A percentile compares a stretch with the other conserved stretches of the same genome.
These are phyloP conservation scores for Microctonus hyperodae DNA, from an alignment of 2,888 invertebrate species.

Conservation along the genomic window DNA sequence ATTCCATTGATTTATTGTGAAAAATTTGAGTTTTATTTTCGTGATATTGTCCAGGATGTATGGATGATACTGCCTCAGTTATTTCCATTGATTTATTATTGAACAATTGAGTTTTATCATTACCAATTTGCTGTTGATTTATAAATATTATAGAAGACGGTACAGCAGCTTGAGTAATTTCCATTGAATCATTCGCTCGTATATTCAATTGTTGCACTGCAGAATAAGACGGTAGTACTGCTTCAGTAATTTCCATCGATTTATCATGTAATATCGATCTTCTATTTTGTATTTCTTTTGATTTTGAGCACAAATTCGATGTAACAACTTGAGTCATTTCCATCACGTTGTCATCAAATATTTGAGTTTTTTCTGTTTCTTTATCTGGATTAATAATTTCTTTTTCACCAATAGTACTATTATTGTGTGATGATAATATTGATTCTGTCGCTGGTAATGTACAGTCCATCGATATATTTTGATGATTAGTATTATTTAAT, in stretches of 20 bases:
- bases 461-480: slow-evolving; percentile 37
- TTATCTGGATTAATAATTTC: not conserved
- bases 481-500: slow-evolving; percentile 28
- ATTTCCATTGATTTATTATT: slow-evolving; percentile 26
- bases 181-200: slow-evolving; percentile 27
- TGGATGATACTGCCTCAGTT: slow-evolving; percentile 7
- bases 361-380: slow-evolving; percentile 11
- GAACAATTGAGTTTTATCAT: slow-evolving; percentile 18
- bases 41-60: not conserved
- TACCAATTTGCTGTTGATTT: too few relatives aligned
- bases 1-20: slow-evolving; percentile 25
- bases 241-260: slow-evolving; percentile 28
- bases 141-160: too few relatives aligned
- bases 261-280: not conserved
- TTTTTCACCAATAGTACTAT: not conserved
- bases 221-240: not conserved
- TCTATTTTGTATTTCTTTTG: not conserved
- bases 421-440: slow-evolving; percentile 16
- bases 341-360: slow-evolving; percentile 24
- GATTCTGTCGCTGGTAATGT: slow-evolving; percentile 25
- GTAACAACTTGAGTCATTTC: slow-evolving; percentile 29
- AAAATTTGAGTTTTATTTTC: slow-evolving; percentile 24
- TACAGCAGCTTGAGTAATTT: slow-evolving; percentile 29
- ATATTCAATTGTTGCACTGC: too few relatives aligned
- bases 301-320: not conserved